phyloP scores from a whole-genome alignment of 1,140 invertebrate species.

The Nasonia vitripennis region DNA sequence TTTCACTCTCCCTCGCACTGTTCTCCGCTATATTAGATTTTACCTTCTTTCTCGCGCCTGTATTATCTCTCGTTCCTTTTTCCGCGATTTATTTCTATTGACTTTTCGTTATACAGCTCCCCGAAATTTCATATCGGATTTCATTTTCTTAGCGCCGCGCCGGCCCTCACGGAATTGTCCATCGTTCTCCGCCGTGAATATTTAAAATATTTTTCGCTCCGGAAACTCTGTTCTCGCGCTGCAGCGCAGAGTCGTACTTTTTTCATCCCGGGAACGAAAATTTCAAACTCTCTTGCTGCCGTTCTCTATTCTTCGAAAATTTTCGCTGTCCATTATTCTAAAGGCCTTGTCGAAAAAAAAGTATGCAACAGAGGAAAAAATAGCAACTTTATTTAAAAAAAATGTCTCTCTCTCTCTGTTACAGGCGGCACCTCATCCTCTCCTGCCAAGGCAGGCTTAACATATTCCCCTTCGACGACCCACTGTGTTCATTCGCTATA shows the following conservation, averaged over 20 bases:
- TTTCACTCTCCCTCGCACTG: neutral
- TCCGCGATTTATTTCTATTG: neutral
- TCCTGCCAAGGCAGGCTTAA: slow-evolving; percentile 94
- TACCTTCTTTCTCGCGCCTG: neutral
- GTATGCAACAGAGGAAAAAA: no score
- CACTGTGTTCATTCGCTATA: slow-evolving; percentile 94
- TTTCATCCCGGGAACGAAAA: no score
- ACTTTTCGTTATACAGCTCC: neutral
- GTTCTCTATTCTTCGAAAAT: no score
- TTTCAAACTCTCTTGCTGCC: no score
- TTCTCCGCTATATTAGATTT: slow-evolving; percentile 5
- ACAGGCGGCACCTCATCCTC: slow-evolving; percentile 89
- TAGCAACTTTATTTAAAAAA: neutral
- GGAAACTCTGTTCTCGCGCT: no score
- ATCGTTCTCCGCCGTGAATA: no score
- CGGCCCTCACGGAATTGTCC: no score
- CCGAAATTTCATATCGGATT: slow-evolving; percentile 7
- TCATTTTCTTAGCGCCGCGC: neutral
- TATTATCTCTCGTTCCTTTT: neutral
- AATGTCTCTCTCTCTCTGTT: slow-evolving; percentile 60
- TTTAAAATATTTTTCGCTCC: no score
- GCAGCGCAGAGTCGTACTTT: no score
- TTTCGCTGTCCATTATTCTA: no score
- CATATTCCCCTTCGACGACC: slow-evolving; percentile 97
- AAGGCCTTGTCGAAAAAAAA: no score